Percentiles rank a stretch among this genome's conserved stretches.
Conservation (phyloP, 2,113 vertebrate species). For the Sclerurus mexicanus region DNA sequence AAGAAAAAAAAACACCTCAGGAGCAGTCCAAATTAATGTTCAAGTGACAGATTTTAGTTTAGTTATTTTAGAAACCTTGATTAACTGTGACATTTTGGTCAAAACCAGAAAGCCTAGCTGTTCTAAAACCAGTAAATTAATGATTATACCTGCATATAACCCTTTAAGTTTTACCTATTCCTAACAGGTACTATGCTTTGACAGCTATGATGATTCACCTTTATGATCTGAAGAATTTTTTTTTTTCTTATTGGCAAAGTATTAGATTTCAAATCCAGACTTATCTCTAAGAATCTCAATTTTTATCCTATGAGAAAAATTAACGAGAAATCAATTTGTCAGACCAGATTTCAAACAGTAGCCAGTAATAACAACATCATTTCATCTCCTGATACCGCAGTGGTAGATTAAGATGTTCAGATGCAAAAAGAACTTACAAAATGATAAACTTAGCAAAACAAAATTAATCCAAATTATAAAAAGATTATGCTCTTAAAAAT, state of each 20-base stretch:
- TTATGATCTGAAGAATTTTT: neutral
- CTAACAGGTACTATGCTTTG: neutral
- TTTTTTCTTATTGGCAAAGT: neutral
- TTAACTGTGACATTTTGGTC: constrained; percentile 9
- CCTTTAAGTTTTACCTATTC: neutral
- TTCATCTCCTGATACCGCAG: neutral
- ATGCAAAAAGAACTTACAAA: neutral
- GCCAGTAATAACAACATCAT: neutral
- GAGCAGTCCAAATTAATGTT: constrained; percentile 7
- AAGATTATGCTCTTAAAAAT: neutral
- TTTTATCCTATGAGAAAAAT: neutral
- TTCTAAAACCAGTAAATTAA: neutral
- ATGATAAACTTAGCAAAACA: neutral
- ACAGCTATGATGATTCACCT: neutral
- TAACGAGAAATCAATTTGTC: neutral
- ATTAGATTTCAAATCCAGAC: neutral
- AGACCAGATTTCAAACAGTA: neutral
- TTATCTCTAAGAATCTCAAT: neutral
- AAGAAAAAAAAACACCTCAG: neutral
- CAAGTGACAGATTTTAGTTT: constrained; percentile 32
- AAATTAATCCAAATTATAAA: neutral
- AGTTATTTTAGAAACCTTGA: constrained; percentile 12
- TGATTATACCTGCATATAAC: neutral
- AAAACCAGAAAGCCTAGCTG: constrained; percentile 2
- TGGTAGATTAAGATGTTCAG: neutral